A percentile compares a stretch with the other conserved stretches of the same genome.
Evolutionary conservation across 2,888 invertebrate species (phyloP).

Genomic region (Laothoe populi): DNA sequence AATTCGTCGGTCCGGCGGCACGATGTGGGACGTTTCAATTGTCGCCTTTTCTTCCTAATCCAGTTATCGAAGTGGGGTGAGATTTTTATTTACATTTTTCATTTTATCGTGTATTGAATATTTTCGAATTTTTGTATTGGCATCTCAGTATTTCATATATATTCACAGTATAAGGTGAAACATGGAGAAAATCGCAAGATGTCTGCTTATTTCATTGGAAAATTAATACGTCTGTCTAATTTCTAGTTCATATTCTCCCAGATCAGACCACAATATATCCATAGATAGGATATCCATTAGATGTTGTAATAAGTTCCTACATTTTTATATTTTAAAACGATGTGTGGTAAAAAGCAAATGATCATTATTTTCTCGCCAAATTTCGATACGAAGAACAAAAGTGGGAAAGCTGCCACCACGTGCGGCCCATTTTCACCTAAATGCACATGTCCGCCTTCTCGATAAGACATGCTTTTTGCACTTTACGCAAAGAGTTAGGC

Average conservation of each 20-base stretch:
- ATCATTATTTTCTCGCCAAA: conserved; percentile 10
- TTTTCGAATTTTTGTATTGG: not conserved
- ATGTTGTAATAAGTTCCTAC: not conserved
- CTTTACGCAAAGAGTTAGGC: conserved; percentile 18
- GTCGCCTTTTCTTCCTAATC: conserved; percentile 70
- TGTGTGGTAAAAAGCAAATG: not conserved
- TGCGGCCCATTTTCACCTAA: conserved; percentile 41
- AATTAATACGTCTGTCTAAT: too few species aligned
- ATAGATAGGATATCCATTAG: too few species aligned
- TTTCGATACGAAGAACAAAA: conserved; percentile 2
- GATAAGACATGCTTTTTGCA: conserved; percentile 51
- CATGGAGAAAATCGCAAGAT: too few species aligned
- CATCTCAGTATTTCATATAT: too few species aligned
- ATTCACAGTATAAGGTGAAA: too few species aligned
- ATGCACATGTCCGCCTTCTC: conserved; percentile 54
- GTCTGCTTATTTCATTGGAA: too few species aligned
- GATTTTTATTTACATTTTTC: conserved; percentile 27
- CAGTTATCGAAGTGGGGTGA: conserved; percentile 59
- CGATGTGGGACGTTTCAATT: conserved; percentile 71
- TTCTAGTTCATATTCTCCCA: too few species aligned
- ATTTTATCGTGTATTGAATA: conserved; percentile 11
- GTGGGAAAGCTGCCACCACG: conserved; percentile 7
- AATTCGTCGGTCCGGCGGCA: conserved; percentile 70
- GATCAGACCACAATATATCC: too few species aligned
- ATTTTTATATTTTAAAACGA: not conserved